phyloP scores from a whole-genome alignment of 2,797 vertebrate species.

The Prionace glauca region DNA sequence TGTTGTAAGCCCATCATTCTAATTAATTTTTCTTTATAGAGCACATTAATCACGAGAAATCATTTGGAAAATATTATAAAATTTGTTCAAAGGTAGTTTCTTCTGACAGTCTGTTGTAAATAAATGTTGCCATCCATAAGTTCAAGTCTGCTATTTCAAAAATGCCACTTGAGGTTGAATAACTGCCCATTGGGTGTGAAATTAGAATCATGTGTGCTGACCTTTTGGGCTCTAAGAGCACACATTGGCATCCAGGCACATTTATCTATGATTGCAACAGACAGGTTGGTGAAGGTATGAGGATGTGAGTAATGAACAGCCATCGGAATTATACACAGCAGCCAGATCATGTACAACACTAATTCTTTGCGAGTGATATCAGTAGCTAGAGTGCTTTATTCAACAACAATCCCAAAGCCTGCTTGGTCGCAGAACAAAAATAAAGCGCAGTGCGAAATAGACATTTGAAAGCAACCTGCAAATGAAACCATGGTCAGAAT shows the following conservation, averaged over 20 bases:
- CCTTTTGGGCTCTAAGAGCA: neutral
- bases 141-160: neutral
- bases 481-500: too few species aligned
- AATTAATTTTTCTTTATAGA: neutral
- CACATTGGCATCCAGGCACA: neutral
- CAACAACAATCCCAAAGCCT: neutral
- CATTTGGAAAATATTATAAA: neutral
- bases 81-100: neutral
- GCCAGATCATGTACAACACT: too few species aligned
- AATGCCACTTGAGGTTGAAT: neutral
- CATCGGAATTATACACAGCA: too few species aligned
- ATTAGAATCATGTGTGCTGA: neutral
- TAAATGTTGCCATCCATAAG: neutral
- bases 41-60: neutral
- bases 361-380: too few species aligned
- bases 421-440: neutral
- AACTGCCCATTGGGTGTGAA: neutral
- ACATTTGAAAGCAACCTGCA: too few species aligned
- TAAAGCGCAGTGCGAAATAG: too few species aligned
- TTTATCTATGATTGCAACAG: neutral
- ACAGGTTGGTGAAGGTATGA: neutral
- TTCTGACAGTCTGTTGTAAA: conserved; percentile 11
- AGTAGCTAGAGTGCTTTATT: neutral
- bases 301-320: too few species aligned
- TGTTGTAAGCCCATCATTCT: neutral